Evolutionary conservation across 1,140 invertebrate genomes (phyloP), one percentile per base, ranked within the genome.

Genomic region (Drosophila lowei): DNA sequence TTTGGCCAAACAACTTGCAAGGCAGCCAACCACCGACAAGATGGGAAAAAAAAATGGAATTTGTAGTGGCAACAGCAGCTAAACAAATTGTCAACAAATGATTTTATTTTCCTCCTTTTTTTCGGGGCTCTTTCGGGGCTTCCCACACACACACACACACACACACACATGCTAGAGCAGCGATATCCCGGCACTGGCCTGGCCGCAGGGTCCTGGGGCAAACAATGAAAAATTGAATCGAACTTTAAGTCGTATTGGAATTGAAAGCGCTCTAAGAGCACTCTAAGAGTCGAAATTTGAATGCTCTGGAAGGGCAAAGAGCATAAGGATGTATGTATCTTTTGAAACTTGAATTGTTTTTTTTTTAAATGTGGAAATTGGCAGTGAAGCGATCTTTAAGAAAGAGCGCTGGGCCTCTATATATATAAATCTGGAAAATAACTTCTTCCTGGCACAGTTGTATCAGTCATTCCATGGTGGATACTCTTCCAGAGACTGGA

Each of bases 81-180:
- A 83, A 86, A 71, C 83, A 86, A 88, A 88, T 88, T 88, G 83
- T 88, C 83, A 88, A 88, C 83, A 88, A 88, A 88, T 88, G 83
- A 88, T 89, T 88, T 83, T 88, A 83, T 81, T 83, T 86, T 76
- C 57, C 56, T 44, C n/a, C 65, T 52, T 63, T 56, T 73, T 73
- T 56, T 79, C 60, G 18, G 48, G 70, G 66, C 71, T 56, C 77
- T 57, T 54, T 57, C 64, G 56, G 49, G 43, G 59, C 25, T 59
- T 25, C 8, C 18, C 21, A 60, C 18, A 52, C 59, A 52, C 25
- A 55, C 42, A 25, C 1, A 53, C 61, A 43, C 50, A 66, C 47
- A 59, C 34, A 60, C 68, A 68, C 61, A 50, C 47, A 77, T 71
- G 72, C 63, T 57, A 46, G 41, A 23, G 53, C 48, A 34, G 3